Base-by-base conservation (phyloP, 2,113 vertebrate species). In the Glareola pratincola region DNA sequence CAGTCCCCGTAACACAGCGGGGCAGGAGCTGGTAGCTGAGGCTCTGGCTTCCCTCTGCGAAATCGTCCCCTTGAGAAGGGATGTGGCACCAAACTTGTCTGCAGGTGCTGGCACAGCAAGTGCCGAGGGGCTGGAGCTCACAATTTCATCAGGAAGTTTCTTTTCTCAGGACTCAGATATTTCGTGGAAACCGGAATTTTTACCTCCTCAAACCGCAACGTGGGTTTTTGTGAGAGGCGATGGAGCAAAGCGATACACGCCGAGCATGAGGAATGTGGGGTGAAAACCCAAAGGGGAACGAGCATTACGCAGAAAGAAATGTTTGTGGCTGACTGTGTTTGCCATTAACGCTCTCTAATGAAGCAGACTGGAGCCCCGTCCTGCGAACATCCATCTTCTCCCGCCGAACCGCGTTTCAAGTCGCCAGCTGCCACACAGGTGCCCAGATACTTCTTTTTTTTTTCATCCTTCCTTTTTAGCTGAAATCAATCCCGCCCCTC, bases 401-500 rank as follows among this genome's bases (percentile, higher is more conserved):
- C 34, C 37, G 41, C 59, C 16, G 5, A 79, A 76, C 71, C 29
- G 6, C 64, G 34, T 90, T 66, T 69, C 8, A 71, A 64, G 88
- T 45, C 67, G 19, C 59, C 47, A 39, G 66, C 85, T 88, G 88
- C 69, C 39, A 4, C 11, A 22, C 62, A 83, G 81, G 78, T 94
- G 67, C 79, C 69, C 51, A 71, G 19, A 66, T 54, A 8, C 21
- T 64, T 79, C 32, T 74, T 50, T 64, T 72, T 74, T 50, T 64
- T 72, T 45, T 56, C 47, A 10, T 90, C 17, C 20, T 36, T 91
- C 30, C 30, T 85, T 84, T 80, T 32, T 54, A 75, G 60, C 64
- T 84, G 51, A 78, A 85, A 92, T 85, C 95, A 79, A 43, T 95
- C 53, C 34, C 56, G 36, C 23, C 41, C 57, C 66, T 94, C 62